Evolutionary conservation across 2,113 vertebrate genomes (phyloP).

Genomic region (Coregonus clupeaformis): DNA sequence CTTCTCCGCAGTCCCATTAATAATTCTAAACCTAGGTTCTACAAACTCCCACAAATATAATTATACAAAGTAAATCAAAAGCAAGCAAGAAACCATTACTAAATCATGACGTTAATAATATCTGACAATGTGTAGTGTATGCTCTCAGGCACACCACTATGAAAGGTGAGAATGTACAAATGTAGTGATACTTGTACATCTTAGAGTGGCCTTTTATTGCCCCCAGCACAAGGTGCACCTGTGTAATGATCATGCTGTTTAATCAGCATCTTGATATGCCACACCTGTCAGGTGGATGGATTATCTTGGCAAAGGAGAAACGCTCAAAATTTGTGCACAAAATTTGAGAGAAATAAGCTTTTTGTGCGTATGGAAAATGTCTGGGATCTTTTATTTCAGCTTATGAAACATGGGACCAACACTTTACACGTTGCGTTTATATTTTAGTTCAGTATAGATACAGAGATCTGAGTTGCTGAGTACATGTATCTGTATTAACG

Average conservation of each 20-base stretch:
- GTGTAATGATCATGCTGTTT: no score
- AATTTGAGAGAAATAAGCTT: no score
- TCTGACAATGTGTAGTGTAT: not conserved
- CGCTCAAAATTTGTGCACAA: no score
- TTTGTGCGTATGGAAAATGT: no score
- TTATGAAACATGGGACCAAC: no score
- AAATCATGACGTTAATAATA: not conserved
- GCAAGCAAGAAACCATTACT: slow-evolving; percentile 2
- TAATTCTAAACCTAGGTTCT: not conserved
- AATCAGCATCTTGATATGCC: no score
- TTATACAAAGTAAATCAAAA: slow-evolving; percentile 4
- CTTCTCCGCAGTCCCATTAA: not conserved
- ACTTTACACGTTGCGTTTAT: no score
- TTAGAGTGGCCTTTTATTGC: no score
- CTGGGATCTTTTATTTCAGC: no score
- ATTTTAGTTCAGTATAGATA: not conserved
- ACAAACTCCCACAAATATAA: not conserved
- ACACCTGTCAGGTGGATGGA: no score
- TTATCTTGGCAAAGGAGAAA: no score
- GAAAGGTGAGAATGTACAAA: slow-evolving; percentile 33
- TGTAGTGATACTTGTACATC: not conserved
- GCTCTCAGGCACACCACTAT: not conserved
- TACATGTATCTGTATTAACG: slow-evolving; percentile 38
- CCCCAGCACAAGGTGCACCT: no score
- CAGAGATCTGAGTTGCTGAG: slow-evolving; percentile 29